These are phyloP conservation scores for Mormyrus proboscirostris DNA, from an alignment of 2,797 vertebrate genomes.

Conservation along the genomic window DNA sequence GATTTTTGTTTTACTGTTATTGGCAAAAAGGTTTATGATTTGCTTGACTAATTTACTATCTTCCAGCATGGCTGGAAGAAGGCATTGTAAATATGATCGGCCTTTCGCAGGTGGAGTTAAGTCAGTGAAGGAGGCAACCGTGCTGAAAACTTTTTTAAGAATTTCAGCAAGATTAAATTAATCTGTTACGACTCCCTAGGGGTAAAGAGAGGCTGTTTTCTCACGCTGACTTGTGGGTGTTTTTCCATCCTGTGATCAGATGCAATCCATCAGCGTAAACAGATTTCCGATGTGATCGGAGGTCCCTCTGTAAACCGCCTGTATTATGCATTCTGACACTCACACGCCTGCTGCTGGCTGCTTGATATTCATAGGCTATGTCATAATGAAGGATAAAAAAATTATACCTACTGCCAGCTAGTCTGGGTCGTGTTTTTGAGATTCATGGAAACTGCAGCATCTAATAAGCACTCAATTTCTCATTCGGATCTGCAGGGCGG, in stretches of 20 bases:
- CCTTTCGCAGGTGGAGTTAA: slow-evolving; percentile 2
- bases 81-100: neutral
- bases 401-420: slow-evolving; percentile 41
- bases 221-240: slow-evolving; percentile 46
- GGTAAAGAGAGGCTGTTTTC: slow-evolving; percentile 20
- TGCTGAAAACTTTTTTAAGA: neutral
- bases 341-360: slow-evolving; percentile 24
- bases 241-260: slow-evolving; percentile 37
- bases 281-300: slow-evolving; percentile 36
- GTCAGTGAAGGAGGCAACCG: slow-evolving; percentile 23
- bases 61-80: slow-evolving; percentile 33
- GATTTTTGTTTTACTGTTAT: slow-evolving; percentile 39
- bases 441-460: slow-evolving; percentile 20
- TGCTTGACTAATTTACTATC: slow-evolving; percentile 39
- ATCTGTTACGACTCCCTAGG: slow-evolving; percentile 37
- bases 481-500: slow-evolving; percentile 19
- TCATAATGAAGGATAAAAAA: slow-evolving; percentile 51
- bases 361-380: slow-evolving; percentile 45
- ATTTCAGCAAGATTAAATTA: slow-evolving; percentile 38
- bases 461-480: slow-evolving; percentile 25
- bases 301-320: slow-evolving; percentile 40
- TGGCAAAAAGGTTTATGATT: slow-evolving; percentile 5
- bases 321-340: slow-evolving; percentile 49
- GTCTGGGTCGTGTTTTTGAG: slow-evolving; percentile 24
- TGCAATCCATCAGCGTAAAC: slow-evolving; percentile 40